A percentile compares a stretch with the other conserved stretches of the same genome.
Evolutionary conservation across 2,888 invertebrate species (phyloP).

Genomic region (Ferdinandea cuprea): DNA sequence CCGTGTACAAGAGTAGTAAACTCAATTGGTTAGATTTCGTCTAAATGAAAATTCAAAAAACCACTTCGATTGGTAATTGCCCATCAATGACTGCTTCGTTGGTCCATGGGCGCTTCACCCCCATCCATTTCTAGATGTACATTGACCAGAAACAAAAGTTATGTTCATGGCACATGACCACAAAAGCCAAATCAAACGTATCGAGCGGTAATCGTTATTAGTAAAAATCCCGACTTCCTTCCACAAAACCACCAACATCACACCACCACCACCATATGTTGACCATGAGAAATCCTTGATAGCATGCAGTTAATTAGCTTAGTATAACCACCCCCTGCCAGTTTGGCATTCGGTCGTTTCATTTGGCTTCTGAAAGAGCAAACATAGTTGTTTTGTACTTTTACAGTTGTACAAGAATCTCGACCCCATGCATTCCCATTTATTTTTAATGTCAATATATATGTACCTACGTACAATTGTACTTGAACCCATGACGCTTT

Average conservation of each 20-base stretch:
- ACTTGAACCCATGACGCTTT: constrained; percentile 7
- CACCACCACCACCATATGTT: constrained; percentile 11
- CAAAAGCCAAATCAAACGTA: constrained; percentile 73
- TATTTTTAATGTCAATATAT: constrained; percentile 67
- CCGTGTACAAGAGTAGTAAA: constrained; percentile 11
- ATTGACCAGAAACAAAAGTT: constrained; percentile 69
- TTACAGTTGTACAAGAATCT: constrained; percentile 26
- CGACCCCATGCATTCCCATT: constrained; percentile 56
- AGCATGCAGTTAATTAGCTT: constrained; percentile 73
- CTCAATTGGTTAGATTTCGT: constrained; percentile 56
- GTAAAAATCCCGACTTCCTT: constrained; percentile 61
- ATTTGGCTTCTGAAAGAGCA: constrained; percentile 54
- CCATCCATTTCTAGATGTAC: constrained; percentile 19
- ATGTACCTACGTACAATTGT: no score
- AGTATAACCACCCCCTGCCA: constrained; percentile 48
- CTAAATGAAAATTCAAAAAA: constrained; percentile 72
- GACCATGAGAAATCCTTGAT: constrained; percentile 72
- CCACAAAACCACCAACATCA: constrained; percentile 34
- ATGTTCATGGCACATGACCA: constrained; percentile 71
- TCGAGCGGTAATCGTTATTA: constrained; percentile 71
- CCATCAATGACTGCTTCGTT: constrained; percentile 51
- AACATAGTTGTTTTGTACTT: constrained; percentile 20
- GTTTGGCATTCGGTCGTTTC: constrained; percentile 53
- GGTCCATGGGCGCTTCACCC: constrained; percentile 8
- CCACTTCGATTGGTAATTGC: constrained; percentile 68